Percentiles rank a stretch among this genome's conserved stretches.
These are phyloP conservation scores for Hartigia nigra DNA, from an alignment of 2,888 invertebrate genomes.

Conservation along the genomic window DNA sequence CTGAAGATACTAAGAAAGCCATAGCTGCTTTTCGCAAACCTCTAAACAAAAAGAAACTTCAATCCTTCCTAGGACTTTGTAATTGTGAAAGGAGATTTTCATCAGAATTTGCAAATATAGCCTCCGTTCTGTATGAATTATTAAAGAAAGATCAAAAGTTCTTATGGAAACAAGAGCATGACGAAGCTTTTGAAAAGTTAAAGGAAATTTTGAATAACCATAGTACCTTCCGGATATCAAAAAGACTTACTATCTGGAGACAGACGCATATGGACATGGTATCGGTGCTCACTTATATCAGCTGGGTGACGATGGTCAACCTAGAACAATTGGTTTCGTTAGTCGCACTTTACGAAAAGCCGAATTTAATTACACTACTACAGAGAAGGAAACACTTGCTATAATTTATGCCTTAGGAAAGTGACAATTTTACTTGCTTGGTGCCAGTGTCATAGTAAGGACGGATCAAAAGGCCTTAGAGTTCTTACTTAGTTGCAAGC, in stretches of 20 bases:
- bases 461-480: slow-evolving; percentile 23
- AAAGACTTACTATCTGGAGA: neutral
- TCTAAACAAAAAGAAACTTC: too few relatives aligned
- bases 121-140: too few relatives aligned
- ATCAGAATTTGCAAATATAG: too few relatives aligned
- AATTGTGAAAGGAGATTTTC: too few relatives aligned
- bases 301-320: neutral
- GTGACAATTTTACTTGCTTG: slow-evolving; percentile 14
- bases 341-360: slow-evolving; percentile 10
- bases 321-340: neutral
- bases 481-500: slow-evolving; percentile 8
- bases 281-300: slow-evolving; percentile 4
- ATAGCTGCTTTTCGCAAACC: too few relatives aligned
- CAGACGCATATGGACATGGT: slow-evolving; percentile 9
- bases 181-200: neutral
- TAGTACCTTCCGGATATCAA: neutral
- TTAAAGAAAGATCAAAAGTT: too few relatives aligned
- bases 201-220: neutral
- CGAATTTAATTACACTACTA: slow-evolving; percentile 13
- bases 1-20: too few relatives aligned
- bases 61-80: too few relatives aligned
- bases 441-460: neutral
- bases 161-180: too few relatives aligned
- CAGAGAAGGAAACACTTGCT: slow-evolving; percentile 18
- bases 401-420: slow-evolving; percentile 12